Base-by-base conservation (phyloP, 2,888 invertebrate genomes). In the Dinocampus coccinellae region DNA sequence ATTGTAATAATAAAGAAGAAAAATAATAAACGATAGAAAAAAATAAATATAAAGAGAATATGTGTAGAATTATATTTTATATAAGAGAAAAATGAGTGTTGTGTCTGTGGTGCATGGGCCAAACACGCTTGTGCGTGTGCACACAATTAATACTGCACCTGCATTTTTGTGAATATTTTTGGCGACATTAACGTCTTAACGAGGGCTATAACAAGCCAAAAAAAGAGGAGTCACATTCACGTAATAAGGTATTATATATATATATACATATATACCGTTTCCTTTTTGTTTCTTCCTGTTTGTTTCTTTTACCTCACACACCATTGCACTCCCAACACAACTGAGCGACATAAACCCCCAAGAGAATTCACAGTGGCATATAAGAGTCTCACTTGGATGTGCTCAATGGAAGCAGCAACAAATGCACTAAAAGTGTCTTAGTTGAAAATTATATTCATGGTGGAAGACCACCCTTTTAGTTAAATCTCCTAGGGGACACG, bases 101-200 rank as follows among this genome's bases (percentile, higher is more conserved):
- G 78, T 76, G 76, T 77, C 78, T n/a, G 78, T 78, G 75, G 74
- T 75, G 73, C 74, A 73, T 3, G 70, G 74, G 55, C 42, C 34
- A 39, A 36, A 69, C 61, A 34, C 69, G 67, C 60, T 75, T 62
- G 70, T 76, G 76, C 47, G 58, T 20, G 64, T 69, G 66, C 34
- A 70, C 55, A 70, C 64, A 71, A 73, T 60, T 80, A 16, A 79
- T 77, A 81, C 79, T 75, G 82, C 84, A 86, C 85, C 86, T 87
- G 87, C 84, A 85, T 84, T 86, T 85, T 86, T 84, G 80, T 82
- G 79, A 85, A 85, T 85, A 85, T 84, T 85, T 85, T 84, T 80
- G 81, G 80, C 78, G 82, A 83, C 84, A 84, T 87, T 84, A 85
- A 84, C 82, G 79, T 83, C 82, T 83, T 85, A 85, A 87, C 86